phyloP scores from a whole-genome alignment of 2,888 invertebrate genomes.

The Zelleria hepariella region DNA sequence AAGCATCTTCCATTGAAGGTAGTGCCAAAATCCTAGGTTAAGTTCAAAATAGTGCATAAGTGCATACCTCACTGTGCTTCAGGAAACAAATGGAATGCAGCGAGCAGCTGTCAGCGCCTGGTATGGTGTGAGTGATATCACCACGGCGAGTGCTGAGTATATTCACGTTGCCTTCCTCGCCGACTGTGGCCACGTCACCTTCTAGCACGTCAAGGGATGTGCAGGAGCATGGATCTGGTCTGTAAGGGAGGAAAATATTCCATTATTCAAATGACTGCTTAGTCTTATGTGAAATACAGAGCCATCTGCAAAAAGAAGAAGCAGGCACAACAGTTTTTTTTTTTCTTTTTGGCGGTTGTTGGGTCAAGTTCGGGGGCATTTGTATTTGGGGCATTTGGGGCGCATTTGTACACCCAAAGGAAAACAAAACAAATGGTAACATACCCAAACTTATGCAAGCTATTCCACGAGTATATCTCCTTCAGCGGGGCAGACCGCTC shows the following conservation, averaged over 20 bases:
- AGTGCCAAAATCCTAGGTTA: no score
- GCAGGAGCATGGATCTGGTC: constrained; percentile 74
- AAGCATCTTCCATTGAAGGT: no score
- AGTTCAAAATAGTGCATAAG: neutral
- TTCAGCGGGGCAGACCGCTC: constrained; percentile 71
- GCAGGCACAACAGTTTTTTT: no score
- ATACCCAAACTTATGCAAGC: constrained; percentile 77
- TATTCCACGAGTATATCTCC: constrained; percentile 75
- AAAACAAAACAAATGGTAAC: constrained; percentile 7
- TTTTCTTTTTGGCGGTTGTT: no score
- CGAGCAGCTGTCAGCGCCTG: constrained; percentile 86
- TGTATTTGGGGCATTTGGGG: no score
- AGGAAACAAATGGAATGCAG: constrained; percentile 83
- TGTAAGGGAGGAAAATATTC: no score
- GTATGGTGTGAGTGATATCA: constrained; percentile 56
- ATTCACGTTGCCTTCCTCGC: constrained; percentile 84
- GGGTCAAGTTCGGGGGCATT: no score
- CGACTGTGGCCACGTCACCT: constrained; percentile 84
- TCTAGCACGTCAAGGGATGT: constrained; percentile 83
- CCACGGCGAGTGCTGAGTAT: constrained; percentile 60
- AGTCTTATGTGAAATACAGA: no score
- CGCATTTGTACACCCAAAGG: neutral
- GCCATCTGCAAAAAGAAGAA: no score
- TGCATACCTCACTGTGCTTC: constrained; percentile 71
- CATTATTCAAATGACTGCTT: no score